Base-by-base conservation (phyloP, 2,113 vertebrate species). In the Hepsetus odoe region DNA sequence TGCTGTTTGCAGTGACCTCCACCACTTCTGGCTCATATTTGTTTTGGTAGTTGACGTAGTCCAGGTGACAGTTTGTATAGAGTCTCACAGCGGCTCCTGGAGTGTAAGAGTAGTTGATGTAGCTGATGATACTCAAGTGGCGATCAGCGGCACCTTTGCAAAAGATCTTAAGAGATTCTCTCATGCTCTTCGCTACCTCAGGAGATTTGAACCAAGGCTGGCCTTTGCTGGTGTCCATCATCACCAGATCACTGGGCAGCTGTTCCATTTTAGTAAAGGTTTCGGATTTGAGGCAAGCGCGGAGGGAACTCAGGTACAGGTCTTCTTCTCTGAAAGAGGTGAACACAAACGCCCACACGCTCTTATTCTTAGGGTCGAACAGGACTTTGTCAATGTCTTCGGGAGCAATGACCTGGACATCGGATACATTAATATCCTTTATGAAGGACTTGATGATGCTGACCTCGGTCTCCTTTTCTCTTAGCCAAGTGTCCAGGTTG, bases 201-300 rank as follows among this genome's bases (percentile, higher is more conserved):
- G 59, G 11, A 62, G 59, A 62, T 33, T 62, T 62, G 28, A 33
- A 62, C 59, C 59, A 62, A 33, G 59, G 59, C 55, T 20, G 51
- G n/a, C n/a, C n/a, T n/a, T n/a, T n/a, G n/a, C n/a, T n/a, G n/a
- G n/a, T n/a, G n/a, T n/a, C n/a, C n/a, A n/a, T n/a, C n/a, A n/a
- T n/a, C n/a, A n/a, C n/a, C n/a, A n/a, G n/a, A n/a, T n/a, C n/a
- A n/a, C n/a, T n/a, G n/a, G n/a, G n/a, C n/a, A n/a, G n/a, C n/a
- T n/a, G 59, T 32, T 30, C 59, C 59, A 62, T 33, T 62, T 33
- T 62, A 9, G 28, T 62, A 16, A 62, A 62, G 11, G 4, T 62
- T 16, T 62, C 59, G 0, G 59, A 62, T 14, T 1, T 13, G 28
- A 62, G 28, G 9, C 28, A 62, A 1, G n/a, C 1, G 0, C 16